phyloP scores from a whole-genome alignment of 2,113 vertebrate genomes.

The Neolamprologus ventralis region DNA sequence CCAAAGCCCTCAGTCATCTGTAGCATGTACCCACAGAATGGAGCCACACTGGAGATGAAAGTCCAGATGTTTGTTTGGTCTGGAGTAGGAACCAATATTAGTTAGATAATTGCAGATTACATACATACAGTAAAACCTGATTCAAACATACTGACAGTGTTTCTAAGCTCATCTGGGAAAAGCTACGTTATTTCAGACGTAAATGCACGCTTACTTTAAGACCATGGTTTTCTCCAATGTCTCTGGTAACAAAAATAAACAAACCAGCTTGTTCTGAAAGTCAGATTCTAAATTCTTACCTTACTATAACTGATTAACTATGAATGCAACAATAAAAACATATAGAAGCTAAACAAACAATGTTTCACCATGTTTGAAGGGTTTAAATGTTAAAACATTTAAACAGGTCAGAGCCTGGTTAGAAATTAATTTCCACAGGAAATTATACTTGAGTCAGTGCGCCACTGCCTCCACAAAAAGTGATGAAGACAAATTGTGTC shows the following conservation, averaged over 20 bases:
- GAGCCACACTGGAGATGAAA: constrained; percentile 16
- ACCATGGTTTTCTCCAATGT: background rate
- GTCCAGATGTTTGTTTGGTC: constrained; percentile 50
- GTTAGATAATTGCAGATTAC: background rate
- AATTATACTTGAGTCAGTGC: background rate
- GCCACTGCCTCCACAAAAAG: background rate
- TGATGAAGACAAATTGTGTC: background rate
- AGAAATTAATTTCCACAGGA: background rate
- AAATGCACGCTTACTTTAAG: background rate
- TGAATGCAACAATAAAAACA: background rate
- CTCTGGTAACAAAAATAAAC: background rate
- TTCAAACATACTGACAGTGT: background rate
- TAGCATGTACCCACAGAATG: constrained; percentile 49
- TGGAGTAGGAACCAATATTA: background rate
- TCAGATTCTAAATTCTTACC: background rate
- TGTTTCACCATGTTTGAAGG: background rate
- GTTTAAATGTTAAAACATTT: background rate
- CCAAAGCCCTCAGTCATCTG: background rate
- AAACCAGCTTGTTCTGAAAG: background rate
- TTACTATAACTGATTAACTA: background rate
- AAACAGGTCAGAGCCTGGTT: background rate
- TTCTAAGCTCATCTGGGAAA: background rate
- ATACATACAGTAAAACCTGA: background rate
- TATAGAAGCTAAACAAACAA: background rate
- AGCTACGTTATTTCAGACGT: background rate